Conservation (phyloP, 2,797 vertebrate genomes). For the Tinamus major region DNA sequence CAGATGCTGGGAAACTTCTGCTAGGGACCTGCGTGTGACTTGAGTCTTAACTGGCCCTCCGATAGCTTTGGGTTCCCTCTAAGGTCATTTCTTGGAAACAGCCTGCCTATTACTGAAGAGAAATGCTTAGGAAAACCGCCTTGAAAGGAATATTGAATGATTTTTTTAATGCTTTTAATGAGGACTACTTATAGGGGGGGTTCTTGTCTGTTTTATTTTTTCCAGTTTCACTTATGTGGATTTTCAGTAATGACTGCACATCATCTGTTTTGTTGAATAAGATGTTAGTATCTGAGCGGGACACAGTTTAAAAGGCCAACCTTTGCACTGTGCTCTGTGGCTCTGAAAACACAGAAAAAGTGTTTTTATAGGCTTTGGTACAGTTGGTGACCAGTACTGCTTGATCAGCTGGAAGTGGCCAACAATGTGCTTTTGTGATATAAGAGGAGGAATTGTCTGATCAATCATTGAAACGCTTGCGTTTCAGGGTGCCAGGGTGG, state of each 20-base stretch:
- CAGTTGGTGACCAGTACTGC: slow-evolving; percentile 66
- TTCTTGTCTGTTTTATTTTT: not conserved
- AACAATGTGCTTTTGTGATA: slow-evolving; percentile 74
- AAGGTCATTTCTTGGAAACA: not conserved
- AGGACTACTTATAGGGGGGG: not conserved
- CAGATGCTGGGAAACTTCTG: rapidly evolving
- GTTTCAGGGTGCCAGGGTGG: slow-evolving; percentile 39
- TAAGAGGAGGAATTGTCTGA: slow-evolving; percentile 55
- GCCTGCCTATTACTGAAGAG: not conserved
- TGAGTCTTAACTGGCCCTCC: not conserved
- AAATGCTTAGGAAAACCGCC: not conserved
- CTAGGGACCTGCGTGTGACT: not conserved
- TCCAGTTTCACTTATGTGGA: not conserved
- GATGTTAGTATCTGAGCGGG: not conserved
- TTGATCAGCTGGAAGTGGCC: slow-evolving; percentile 50
- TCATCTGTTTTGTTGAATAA: not conserved
- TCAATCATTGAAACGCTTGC: slow-evolving; percentile 5
- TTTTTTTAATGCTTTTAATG: not conserved
- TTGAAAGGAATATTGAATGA: not conserved
- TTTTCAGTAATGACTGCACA: not conserved
- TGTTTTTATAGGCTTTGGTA: slow-evolving; percentile 28
- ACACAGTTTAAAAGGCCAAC: not conserved
- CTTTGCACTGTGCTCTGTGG: not conserved
- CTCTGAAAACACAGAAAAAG: slow-evolving; percentile 20
- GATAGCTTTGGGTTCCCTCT: rapidly evolving